Evolutionary conservation across 2,797 vertebrate species (phyloP).

Genomic region (Schizothorax lantsangensis): DNA sequence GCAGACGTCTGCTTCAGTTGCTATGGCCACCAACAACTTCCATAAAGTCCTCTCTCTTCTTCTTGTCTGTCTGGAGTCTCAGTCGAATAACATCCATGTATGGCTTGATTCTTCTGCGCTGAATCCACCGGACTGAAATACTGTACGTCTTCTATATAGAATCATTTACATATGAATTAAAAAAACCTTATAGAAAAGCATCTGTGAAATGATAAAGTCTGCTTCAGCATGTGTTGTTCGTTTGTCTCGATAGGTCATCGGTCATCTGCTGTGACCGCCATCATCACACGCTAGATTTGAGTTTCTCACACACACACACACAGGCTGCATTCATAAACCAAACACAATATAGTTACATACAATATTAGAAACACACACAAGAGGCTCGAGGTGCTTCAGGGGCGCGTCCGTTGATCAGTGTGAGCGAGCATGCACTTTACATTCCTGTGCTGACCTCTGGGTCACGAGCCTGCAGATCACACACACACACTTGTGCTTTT

Average conservation of each 20-base stretch:
- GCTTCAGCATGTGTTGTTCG: not conserved
- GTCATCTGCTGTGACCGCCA: slow-evolving; percentile 51
- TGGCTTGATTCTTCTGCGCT: slow-evolving; percentile 47
- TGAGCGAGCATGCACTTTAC: not conserved
- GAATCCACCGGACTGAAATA: slow-evolving; percentile 49
- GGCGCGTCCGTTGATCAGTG: not conserved
- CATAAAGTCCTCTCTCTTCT: not conserved
- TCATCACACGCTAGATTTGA: not conserved
- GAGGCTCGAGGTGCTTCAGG: slow-evolving; percentile 29
- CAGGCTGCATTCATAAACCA: slow-evolving; percentile 2
- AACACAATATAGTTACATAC: not conserved
- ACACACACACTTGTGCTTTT: not conserved
- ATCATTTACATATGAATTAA: slow-evolving; percentile 65
- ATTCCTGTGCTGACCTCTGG: not conserved
- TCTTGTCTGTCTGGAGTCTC: not conserved
- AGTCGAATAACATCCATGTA: slow-evolving; percentile 52
- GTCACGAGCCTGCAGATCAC: not conserved
- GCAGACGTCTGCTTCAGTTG: slow-evolving; percentile 12
- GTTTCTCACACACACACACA: slow-evolving; percentile 33
- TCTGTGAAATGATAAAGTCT: slow-evolving; percentile 28
- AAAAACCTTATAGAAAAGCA: slow-evolving; percentile 76
- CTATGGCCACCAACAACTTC: slow-evolving; percentile 1
- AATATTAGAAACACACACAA: not conserved
- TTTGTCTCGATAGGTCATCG: not conserved
- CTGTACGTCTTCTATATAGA: slow-evolving; percentile 67